Percentiles rank a stretch among this genome's conserved stretches.
phyloP scores from a whole-genome alignment of 2,113 vertebrate genomes.

The Odobenus rosmarus region DNA sequence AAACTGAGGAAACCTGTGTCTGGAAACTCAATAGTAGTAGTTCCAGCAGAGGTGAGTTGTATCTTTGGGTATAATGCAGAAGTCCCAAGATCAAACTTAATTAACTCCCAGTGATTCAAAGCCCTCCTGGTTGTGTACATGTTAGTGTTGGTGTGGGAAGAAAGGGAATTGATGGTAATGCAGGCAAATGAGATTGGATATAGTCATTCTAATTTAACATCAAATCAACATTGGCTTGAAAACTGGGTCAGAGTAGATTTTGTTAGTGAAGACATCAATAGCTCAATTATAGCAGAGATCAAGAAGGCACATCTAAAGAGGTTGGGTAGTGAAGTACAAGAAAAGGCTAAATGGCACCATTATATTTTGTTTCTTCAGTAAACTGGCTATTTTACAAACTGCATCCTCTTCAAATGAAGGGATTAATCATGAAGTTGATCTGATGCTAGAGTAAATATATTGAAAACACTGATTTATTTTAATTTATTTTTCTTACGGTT shows the following conservation, averaged over 20 bases:
- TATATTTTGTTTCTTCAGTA: not conserved
- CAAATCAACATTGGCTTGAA: not conserved
- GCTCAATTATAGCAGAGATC: not conserved
- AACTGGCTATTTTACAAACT: not conserved
- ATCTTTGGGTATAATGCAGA: not conserved
- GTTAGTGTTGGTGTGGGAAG: not conserved
- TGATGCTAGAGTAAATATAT: not conserved
- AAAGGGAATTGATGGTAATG: not conserved
- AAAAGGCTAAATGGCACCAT: not conserved
- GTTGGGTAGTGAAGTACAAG: not conserved
- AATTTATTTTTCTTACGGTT: constrained; percentile 11
- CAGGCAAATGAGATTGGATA: not conserved
- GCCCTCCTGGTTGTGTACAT: not conserved
- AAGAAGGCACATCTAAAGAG: not conserved
- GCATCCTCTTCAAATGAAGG: not conserved
- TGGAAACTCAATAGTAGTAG: not conserved
- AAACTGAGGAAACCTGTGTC: not conserved
- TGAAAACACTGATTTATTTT: constrained; percentile 19
- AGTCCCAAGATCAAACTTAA: not conserved
- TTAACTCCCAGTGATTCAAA: not conserved
- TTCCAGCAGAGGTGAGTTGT: not conserved
- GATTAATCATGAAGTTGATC: not conserved
- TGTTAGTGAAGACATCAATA: not conserved
- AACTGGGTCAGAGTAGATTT: not conserved
- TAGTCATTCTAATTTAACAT: not conserved